phyloP scores from a whole-genome alignment of 2,888 invertebrate species.

The Monopis laevigella region DNA sequence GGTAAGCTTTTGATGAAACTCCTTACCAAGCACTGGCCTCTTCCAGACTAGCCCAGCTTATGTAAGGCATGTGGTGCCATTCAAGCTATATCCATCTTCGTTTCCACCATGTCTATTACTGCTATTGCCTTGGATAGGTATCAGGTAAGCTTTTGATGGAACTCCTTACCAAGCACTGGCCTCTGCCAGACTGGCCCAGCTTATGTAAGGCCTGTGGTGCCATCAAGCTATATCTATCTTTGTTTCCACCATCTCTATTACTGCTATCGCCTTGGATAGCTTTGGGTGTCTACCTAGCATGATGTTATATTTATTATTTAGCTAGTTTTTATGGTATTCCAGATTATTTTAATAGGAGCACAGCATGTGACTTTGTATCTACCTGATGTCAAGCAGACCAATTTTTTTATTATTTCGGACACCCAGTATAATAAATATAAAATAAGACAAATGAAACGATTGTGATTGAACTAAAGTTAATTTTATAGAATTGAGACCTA shows the following conservation, averaged over 20 bases:
- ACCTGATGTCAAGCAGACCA: no score
- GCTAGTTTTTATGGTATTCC: no score
- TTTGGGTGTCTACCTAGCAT: no score
- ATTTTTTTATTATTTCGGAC: no score
- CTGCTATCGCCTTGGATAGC: constrained; percentile 88
- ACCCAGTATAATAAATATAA: no score
- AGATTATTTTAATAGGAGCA: no score
- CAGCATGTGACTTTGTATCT: no score
- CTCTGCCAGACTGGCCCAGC: constrained; percentile 79
- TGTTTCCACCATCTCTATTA: constrained; percentile 93
- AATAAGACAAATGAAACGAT: no score
- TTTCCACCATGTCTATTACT: constrained; percentile 93
- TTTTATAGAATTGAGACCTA: no score
- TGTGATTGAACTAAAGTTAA: no score
- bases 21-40: constrained; percentile 85
- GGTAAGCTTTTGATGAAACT: constrained; percentile 85
- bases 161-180: constrained; percentile 86
- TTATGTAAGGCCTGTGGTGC: constrained; percentile 88
- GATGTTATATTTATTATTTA: no score
- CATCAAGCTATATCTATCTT: constrained; percentile 92
- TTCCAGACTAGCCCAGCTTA: constrained; percentile 78
- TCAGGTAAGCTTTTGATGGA: constrained; percentile 80
- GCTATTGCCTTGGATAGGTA: constrained; percentile 89
- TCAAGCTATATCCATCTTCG: constrained; percentile 91
- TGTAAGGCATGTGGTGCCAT: constrained; percentile 89